Base-by-base conservation (phyloP, 2,888 invertebrate species). In the Nemotelus pantherinus region DNA sequence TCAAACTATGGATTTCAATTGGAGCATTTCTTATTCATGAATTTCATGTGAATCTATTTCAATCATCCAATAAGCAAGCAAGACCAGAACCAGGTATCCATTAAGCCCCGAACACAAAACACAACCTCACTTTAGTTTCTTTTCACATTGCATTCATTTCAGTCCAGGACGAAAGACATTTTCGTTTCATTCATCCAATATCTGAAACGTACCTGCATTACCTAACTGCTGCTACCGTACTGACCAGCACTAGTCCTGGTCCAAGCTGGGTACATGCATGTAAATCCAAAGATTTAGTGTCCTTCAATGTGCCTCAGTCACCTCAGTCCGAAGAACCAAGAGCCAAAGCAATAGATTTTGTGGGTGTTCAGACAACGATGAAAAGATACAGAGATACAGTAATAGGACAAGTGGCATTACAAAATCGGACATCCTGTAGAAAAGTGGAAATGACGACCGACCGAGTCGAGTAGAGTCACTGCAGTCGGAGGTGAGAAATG, bases 351-450 rank as follows among this genome's bases (percentile, higher is more conserved):
- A 9, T 53, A 70, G 70, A 53, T 70, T 60, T 39, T 60, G 39
- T 53, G 43, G 53, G 47, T 60, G 67, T n/a, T 7, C n/a, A 9
- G 43, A 60, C 47, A 41, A 2, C 7, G 44, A 55, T 25, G 25
- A 25, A 25, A 25, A 25, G 25, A 25, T 25, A 25, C 25, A 25
- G 53, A 71, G 44, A 71, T 45, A 44, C 72, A 45, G 72, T 58
- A 72, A 72, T 44, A 58, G 72, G 47, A 72, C 72, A 72, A 72
- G 72, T 72, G 72, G 72, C 57, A 72, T 72, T 58, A 72, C 72
- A 47, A 58, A 72, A 55, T 70, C 70, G 70, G 55, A 70, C 70
- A 70, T 70, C 70, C 70, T 48, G 70, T 9, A 53, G 70, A 45
- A 58, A 58, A 72, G 58, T 58, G 72, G 58, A 39, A 3, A 47